These are phyloP conservation scores for Phasia obesa DNA, from an alignment of 2,888 invertebrate genomes.

Conservation along the genomic window DNA sequence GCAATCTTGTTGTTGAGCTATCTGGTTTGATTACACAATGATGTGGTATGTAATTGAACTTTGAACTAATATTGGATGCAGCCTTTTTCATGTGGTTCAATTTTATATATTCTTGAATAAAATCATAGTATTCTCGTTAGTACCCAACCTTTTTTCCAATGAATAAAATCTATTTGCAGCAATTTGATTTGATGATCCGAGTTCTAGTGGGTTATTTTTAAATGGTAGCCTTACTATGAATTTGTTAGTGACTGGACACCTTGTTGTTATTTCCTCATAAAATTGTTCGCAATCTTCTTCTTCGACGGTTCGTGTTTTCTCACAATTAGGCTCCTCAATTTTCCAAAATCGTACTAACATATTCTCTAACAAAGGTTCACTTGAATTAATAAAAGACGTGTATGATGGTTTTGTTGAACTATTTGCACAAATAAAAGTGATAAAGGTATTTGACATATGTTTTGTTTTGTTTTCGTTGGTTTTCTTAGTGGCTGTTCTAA, in stretches of 20 bases:
- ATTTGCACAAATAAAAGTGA: not conserved
- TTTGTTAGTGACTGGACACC: not conserved
- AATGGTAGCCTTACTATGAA: too few species aligned
- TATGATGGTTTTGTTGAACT: not conserved
- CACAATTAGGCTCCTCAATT: constrained; percentile 25
- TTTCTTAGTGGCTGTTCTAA: not conserved
- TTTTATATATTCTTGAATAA: constrained; percentile 40
- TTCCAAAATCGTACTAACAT: constrained; percentile 44
- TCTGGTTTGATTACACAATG: too few species aligned
- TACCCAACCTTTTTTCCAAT: constrained; percentile 28
- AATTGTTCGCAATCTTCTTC: constrained; percentile 45
- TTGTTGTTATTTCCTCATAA: constrained; percentile 25
- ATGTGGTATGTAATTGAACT: too few species aligned
- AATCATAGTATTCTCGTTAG: constrained; percentile 47
- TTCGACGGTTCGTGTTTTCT: not conserved
- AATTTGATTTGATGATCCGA: constrained; percentile 48
- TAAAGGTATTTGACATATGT: not conserved
- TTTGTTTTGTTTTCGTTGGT: not conserved
- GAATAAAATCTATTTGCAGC: constrained; percentile 31
- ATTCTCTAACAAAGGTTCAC: not conserved
- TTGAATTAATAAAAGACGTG: not conserved
- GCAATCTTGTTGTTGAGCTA: too few species aligned
- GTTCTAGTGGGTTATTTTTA: constrained; percentile 20
- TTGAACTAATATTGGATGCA: too few species aligned
- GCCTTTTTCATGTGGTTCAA: not conserved